Percentiles rank a stretch among this genome's conserved stretches.
Evolutionary conservation across 2,797 vertebrate genomes (phyloP).

Genomic region (Meda fulgida): DNA sequence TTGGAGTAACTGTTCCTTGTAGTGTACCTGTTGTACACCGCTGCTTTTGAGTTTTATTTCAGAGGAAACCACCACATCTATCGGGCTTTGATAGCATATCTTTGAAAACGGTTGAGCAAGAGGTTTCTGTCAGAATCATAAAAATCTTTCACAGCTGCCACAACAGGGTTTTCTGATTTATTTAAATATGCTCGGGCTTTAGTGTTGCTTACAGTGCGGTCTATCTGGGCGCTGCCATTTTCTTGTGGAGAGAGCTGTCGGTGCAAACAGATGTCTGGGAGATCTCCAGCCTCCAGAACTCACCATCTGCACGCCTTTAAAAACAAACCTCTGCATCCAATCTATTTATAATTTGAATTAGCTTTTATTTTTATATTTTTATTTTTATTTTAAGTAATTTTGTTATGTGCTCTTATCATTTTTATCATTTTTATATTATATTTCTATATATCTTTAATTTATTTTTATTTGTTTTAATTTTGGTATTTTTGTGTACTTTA

Average conservation of each 20-base stretch:
- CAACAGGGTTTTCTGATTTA: constrained; percentile 68
- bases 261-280: constrained; percentile 44
- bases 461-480: too few relatives aligned
- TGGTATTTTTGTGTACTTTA: too few relatives aligned
- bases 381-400: too few relatives aligned
- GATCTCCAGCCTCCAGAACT: constrained; percentile 30
- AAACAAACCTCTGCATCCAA: constrained; percentile 17
- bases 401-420: too few relatives aligned
- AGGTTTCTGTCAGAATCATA: constrained; percentile 53
- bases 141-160: constrained; percentile 46
- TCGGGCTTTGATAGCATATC: background rate
- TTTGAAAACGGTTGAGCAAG: constrained; percentile 26
- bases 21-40: background rate
- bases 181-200: constrained; percentile 68
- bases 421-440: too few relatives aligned
- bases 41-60: constrained; percentile 1
- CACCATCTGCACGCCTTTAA: constrained; percentile 24
- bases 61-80: background rate
- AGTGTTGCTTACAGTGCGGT: constrained; percentile 48
- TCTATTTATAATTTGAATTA: too few relatives aligned
- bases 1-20: background rate
- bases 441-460: too few relatives aligned
- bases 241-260: constrained; percentile 29
- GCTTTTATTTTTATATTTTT: too few relatives aligned
- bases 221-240: constrained; percentile 70